Base-by-base conservation (phyloP, 2,888 invertebrate species). In the Nomada goodeniana region DNA sequence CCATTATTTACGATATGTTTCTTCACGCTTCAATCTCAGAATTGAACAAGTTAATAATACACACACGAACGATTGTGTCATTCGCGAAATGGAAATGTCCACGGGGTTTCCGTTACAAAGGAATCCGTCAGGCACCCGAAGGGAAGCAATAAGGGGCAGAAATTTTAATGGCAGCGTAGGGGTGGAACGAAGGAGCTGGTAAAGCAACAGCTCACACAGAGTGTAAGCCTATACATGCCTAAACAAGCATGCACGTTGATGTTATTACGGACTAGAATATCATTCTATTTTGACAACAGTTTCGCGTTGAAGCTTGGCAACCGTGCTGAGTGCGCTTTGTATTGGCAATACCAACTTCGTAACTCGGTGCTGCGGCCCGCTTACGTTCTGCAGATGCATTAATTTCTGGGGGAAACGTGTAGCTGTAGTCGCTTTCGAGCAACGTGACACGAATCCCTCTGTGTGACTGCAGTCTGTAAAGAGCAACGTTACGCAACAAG, bases 231-330 rank as follows among this genome's bases (percentile, higher is more conserved):
- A 36, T 20, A 53, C 53, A 20, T 18, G 29, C 2, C 11, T 76
- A 65, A 71, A 60, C 60, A 67, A 61, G 44, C 68, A 53, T 52
- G n/a, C 52, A 61, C 18, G 44, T 59, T 61, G 68, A 67, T 29
- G 26, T 70, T 59, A 59, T 59, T 71, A 65, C 71, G 18, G 26
- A 52, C 42, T 52, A 26, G 47, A 63, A 53, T 57, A 63, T 78
- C 78, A 23, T 78, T 73, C 50, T 68, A 53, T 73, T 73, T 73
- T 73, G 50, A 55, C 73, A 68, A 55, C 67, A 73, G 68, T 59
- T 73, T 26, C 78, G 50, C 44, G 68, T 55, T 61, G 36, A 47
- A 26, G 47, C 47, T 74, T 42, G 20, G 29, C 15, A 29, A n/a
- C 23, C 9, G 42, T 7, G 20, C 44, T n/a, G 29, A 73, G 36